Evolutionary conservation across 2,113 vertebrate genomes (phyloP).

Genomic region (Semnornis frantzii): DNA sequence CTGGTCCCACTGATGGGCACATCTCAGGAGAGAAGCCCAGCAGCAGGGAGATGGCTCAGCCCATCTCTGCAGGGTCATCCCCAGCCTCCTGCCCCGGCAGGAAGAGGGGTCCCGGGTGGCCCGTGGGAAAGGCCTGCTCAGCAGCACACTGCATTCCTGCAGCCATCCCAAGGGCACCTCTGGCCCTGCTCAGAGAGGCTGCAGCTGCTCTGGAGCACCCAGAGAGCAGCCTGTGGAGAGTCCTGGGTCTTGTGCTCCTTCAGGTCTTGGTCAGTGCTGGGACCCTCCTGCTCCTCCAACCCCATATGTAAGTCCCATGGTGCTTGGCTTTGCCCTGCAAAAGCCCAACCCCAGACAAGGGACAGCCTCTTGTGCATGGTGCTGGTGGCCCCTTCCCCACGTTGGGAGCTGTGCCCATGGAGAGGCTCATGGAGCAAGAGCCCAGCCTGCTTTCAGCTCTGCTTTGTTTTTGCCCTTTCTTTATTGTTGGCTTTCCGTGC

Average conservation of each 20-base stretch:
- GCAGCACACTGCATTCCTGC: slow-evolving; percentile 38
- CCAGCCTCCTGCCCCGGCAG: slow-evolving; percentile 21
- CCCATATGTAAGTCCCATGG: not conserved
- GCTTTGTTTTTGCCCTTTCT: not conserved
- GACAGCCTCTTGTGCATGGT: not conserved
- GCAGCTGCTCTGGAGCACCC: fast-evolving
- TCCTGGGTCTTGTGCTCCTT: fast-evolving
- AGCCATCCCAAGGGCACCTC: slow-evolving; percentile 6
- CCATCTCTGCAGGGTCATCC: not conserved
- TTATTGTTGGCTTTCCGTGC: not conserved
- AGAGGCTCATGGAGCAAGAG: not conserved
- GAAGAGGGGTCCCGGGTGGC: slow-evolving; percentile 58
- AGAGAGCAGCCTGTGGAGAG: no score
- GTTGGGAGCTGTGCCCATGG: fast-evolving
- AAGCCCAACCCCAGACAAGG: not conserved
- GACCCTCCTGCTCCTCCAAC: no score
- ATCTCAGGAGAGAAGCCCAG: not conserved
- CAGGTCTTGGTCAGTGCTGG: no score
- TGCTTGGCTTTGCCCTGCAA: not conserved
- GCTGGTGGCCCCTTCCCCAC: not conserved
- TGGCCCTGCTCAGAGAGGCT: fast-evolving
- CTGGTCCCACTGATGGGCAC: not conserved
- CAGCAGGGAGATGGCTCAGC: not conserved
- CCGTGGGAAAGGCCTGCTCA: slow-evolving; percentile 63
- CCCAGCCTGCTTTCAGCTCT: not conserved